Percentiles rank a stretch among this genome's conserved stretches.
These are phyloP conservation scores for Toxostoma redivivum DNA, from an alignment of 2,113 vertebrate genomes.

Conservation along the genomic window DNA sequence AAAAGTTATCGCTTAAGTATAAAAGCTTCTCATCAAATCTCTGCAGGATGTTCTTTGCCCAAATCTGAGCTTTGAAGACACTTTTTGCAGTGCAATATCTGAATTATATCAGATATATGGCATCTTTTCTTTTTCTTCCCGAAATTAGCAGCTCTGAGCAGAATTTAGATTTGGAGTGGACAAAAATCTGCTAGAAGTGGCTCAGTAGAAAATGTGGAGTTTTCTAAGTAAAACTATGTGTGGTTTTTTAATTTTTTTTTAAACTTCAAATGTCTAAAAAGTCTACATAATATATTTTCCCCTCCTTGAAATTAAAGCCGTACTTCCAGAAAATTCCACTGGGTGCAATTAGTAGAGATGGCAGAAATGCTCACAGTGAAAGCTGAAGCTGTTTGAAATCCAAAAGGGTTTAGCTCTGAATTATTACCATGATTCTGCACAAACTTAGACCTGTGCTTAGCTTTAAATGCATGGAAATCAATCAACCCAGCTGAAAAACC, in stretches of 20 bases:
- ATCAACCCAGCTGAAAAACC: neutral
- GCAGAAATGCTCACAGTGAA: neutral
- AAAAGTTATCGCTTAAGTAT: neutral
- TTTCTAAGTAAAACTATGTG: neutral
- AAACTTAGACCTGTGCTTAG: neutral
- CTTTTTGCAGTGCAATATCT: neutral
- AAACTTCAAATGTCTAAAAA: neutral
- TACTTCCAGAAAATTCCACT: conserved; percentile 9
- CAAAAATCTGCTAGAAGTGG: neutral
- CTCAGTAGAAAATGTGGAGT: neutral
- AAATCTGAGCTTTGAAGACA: neutral
- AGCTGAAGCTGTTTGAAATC: neutral
- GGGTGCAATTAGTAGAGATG: conserved; percentile 8
- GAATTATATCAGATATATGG: neutral
- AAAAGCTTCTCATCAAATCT: conserved; percentile 45
- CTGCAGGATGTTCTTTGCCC: neutral
- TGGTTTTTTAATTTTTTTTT: neutral
- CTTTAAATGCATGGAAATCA: neutral
- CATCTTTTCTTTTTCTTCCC: neutral
- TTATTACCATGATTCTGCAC: neutral
- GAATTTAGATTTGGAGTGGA: neutral
- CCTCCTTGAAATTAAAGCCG: neutral
- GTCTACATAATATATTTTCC: neutral
- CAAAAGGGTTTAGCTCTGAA: neutral
- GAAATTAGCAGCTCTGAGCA: neutral